Conservation (phyloP, 2,113 vertebrate genomes). For the Cygnus atratus region DNA sequence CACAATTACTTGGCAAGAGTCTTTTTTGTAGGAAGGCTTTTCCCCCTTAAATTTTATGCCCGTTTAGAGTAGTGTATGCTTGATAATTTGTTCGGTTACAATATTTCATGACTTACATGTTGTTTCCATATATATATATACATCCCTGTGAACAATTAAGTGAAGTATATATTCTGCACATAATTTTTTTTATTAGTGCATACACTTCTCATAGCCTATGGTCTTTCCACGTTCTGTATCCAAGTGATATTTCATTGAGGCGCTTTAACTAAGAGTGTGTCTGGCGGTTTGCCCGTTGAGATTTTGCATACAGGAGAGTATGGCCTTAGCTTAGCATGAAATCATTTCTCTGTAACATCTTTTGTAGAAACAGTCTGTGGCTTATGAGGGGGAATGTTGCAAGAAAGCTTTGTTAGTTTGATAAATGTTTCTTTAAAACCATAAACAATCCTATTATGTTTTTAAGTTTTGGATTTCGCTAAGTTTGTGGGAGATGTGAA, state of each 20-base stretch:
- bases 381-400: neutral
- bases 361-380: neutral
- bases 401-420: neutral
- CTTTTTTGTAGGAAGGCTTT: neutral
- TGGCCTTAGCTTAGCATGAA: conserved; percentile 7
- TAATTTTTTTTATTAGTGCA: neutral
- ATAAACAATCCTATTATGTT: neutral
- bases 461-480: neutral
- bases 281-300: neutral
- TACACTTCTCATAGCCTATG: neutral
- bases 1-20: neutral
- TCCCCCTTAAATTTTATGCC: neutral
- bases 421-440: neutral
- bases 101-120: neutral
- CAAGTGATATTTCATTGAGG: neutral
- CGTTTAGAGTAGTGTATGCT: neutral
- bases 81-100: neutral
- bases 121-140: neutral
- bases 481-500: neutral
- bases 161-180: neutral
- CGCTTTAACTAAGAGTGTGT: neutral
- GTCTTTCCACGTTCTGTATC: neutral
- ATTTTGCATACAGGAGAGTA: neutral
- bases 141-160: neutral
- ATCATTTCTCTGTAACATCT: neutral